Conservation (phyloP, 2,888 invertebrate genomes). For the Hypselothyrea guttata region DNA sequence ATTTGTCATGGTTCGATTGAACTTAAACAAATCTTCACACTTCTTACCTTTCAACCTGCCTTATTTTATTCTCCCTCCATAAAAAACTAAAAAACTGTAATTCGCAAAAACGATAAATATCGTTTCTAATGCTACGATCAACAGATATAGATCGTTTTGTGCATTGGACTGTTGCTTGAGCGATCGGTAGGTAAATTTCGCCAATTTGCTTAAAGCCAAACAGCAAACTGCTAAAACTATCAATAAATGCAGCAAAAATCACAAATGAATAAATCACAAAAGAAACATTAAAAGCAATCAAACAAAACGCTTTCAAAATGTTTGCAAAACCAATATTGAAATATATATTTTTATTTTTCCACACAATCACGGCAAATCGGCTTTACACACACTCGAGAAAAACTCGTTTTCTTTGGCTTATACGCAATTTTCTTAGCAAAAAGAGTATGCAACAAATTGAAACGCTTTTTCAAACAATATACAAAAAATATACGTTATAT, state of each 20-base stretch:
- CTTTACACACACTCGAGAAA: constrained; percentile 22
- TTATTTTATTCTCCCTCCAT: constrained; percentile 19
- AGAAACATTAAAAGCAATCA: constrained; percentile 14
- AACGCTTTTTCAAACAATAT: constrained; percentile 43
- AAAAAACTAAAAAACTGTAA: constrained; percentile 1
- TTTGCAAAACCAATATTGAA: constrained; percentile 6
- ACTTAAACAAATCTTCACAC: background rate
- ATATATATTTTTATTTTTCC: constrained; percentile 22
- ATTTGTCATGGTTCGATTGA: no score
- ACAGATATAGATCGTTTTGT: constrained; percentile 71
- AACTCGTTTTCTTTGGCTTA: constrained; percentile 22
- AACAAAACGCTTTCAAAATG: constrained; percentile 18
- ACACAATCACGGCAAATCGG: constrained; percentile 24
- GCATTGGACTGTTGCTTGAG: constrained; percentile 75
- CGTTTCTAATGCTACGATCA: constrained; percentile 50
- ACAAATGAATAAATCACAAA: constrained; percentile 14
- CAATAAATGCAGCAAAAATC: constrained; percentile 34
- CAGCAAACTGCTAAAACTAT: constrained; percentile 20
- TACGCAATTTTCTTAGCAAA: constrained; percentile 39
- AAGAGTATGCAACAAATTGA: constrained; percentile 28
- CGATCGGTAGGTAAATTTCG: constrained; percentile 79
- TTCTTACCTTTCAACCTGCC: background rate
- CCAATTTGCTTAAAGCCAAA: constrained; percentile 30
- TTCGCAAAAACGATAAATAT: constrained; percentile 38
- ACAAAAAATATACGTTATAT: constrained; percentile 28